Conservation (phyloP, 2,797 vertebrate species). For the Gymnothorax javanicus region DNA sequence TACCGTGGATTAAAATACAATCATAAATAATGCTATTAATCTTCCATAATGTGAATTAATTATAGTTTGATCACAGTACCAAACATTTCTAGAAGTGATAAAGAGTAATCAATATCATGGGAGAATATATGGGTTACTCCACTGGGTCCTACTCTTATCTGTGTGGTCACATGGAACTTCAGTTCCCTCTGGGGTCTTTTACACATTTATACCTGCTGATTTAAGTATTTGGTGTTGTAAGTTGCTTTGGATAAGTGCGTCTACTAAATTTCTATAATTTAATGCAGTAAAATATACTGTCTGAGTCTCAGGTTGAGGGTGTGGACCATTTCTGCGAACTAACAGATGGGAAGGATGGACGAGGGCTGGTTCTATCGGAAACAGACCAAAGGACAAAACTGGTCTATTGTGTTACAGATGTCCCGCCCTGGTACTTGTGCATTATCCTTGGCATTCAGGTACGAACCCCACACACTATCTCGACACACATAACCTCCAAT, state of each 20-base stretch:
- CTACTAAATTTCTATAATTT: too few relatives aligned
- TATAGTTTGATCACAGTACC: neutral
- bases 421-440: slow-evolving; percentile 93
- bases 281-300: neutral
- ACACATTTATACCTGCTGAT: too few relatives aligned
- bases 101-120: neutral
- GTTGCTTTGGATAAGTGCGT: too few relatives aligned
- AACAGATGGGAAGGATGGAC: slow-evolving; percentile 37
- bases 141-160: too few relatives aligned
- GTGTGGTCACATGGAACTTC: too few relatives aligned
- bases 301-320: slow-evolving; percentile 68
- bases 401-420: slow-evolving; percentile 83
- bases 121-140: too few relatives aligned
- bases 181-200: too few relatives aligned
- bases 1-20: neutral
- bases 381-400: slow-evolving; percentile 62
- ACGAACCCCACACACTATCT: slow-evolving; percentile 24
- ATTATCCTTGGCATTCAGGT: slow-evolving; percentile 94
- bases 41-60: neutral
- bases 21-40: neutral
- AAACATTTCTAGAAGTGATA: neutral
- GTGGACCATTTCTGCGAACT: slow-evolving; percentile 62
- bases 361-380: slow-evolving; percentile 37
- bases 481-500: neutral
- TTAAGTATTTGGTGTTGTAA: too few relatives aligned